Evolutionary conservation across 2,113 vertebrate genomes (phyloP).

Genomic region (Petrocephalus zakoni): DNA sequence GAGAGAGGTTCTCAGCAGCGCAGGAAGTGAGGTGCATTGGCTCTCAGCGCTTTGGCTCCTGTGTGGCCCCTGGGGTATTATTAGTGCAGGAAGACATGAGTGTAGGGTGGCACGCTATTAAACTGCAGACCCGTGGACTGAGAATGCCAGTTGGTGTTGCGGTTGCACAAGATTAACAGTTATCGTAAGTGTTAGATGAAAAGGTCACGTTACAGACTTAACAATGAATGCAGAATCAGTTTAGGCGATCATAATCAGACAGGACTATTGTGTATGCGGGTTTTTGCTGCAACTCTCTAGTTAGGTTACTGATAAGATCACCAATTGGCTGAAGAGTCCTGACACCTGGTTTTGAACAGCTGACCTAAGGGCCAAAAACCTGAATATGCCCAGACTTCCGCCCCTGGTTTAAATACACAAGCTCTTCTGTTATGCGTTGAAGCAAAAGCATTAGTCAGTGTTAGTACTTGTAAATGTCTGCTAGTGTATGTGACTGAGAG

Average conservation of each 20-base stretch:
- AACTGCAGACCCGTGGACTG: background rate
- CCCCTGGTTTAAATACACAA: background rate
- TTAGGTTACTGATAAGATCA: background rate
- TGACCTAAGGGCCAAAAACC: background rate
- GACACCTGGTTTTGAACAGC: background rate
- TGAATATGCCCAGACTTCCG: too few relatives aligned
- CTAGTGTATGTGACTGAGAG: background rate
- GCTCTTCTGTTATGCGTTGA: background rate
- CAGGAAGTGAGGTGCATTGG: background rate
- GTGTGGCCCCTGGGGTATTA: background rate
- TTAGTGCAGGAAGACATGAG: background rate
- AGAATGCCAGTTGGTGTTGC: background rate
- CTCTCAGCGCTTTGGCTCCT: background rate
- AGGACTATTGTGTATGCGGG: background rate
- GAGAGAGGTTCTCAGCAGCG: background rate
- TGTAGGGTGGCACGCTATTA: background rate
- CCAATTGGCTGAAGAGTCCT: background rate
- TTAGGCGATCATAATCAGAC: background rate
- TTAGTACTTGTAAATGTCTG: background rate
- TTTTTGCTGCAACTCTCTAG: background rate
- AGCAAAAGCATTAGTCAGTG: background rate
- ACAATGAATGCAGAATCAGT: too few relatives aligned
- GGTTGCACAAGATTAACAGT: background rate
- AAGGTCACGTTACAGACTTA: background rate
- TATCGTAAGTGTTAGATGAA: background rate